These are phyloP conservation scores for Lymantria monacha DNA, from an alignment of 2,888 invertebrate genomes.

Conservation along the genomic window DNA sequence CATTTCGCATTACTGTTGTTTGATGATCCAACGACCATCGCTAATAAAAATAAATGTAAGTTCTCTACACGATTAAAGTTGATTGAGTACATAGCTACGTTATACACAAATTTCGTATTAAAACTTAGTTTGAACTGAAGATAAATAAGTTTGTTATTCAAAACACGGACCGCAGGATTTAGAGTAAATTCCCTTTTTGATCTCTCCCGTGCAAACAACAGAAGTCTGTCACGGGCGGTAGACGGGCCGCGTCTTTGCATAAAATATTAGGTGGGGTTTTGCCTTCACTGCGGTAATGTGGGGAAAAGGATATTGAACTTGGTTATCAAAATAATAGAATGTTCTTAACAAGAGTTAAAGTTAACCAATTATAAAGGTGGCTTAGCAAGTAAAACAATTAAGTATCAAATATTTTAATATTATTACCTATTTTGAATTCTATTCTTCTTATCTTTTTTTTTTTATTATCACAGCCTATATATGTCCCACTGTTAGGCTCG, in stretches of 20 bases:
- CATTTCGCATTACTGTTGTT: too few relatives aligned
- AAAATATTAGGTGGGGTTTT: constrained; percentile 60
- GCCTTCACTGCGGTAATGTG: constrained; percentile 5
- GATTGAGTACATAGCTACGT: too few relatives aligned
- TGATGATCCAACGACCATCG: too few relatives aligned
- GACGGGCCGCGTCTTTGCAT: constrained; percentile 69
- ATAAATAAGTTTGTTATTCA: constrained; percentile 75
- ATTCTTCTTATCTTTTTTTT: too few relatives aligned
- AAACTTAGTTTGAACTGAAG: constrained; percentile 50
- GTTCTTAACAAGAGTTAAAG: not conserved
- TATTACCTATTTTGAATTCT: too few relatives aligned
- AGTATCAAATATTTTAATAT: too few relatives aligned
- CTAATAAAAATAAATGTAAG: too few relatives aligned
- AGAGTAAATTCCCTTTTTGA: constrained; percentile 77
- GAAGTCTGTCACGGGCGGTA: constrained; percentile 59
- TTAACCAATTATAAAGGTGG: too few relatives aligned
- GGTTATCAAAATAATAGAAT: not conserved
- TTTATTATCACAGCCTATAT: too few relatives aligned
- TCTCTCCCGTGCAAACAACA: constrained; percentile 73
- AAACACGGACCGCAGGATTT: constrained; percentile 66
- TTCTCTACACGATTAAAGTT: too few relatives aligned
- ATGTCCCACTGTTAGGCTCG: too few relatives aligned
- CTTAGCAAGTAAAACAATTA: too few relatives aligned
- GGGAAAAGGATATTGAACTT: not conserved
- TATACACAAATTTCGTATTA: constrained; percentile 44